Base-by-base conservation (phyloP, 2,797 vertebrate species). In the Pipistrellus nathusii region DNA sequence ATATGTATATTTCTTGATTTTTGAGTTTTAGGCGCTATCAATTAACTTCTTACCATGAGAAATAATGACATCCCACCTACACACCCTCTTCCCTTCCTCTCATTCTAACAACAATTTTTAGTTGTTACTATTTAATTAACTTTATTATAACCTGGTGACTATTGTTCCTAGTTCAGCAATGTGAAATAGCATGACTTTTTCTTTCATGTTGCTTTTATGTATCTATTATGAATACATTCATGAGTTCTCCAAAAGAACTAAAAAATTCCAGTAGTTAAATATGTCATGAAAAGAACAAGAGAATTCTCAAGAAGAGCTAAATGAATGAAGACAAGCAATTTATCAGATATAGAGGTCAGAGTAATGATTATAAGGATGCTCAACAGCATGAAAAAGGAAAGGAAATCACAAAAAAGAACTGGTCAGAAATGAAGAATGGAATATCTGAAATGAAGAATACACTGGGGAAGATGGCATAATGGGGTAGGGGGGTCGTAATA, bases 1-100 rank as follows among this genome's bases (percentile, higher is more conserved):
- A 27, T 35, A 62, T 3, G 57, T 66, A 25, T 25, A 80, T 87
- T 90, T 90, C 53, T 82, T 91, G 46, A 53, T 57, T 87, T 94
- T 90, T 94, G 17, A 66, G 13, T 76, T 94, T 91, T 38, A 48
- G 55, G 30, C 18, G 41, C 75, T 62, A 46, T 73, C 41, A 76
- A 15, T 55, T 77, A 55, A 32, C 51, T 91, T 96, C 17, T 20
- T 25, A 59, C n/a, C n/a, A 77, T 38, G 48, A 51, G 80, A 81
- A 38, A 81, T 55, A 84, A 68, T n/a, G 85, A 62, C 46, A 73
- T 13, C 4, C 25, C 9, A 35, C 23, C n/a, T 46, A 68, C 1
- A 80, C 2, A 38, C 5, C 30, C 18, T 48, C 2, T 81, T 84
- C 13, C 21, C 9, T 5, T 87, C 27, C 4, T 88, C 27, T 95